Conservation (phyloP, 2,797 vertebrate genomes). For the Molothrus aeneus region DNA sequence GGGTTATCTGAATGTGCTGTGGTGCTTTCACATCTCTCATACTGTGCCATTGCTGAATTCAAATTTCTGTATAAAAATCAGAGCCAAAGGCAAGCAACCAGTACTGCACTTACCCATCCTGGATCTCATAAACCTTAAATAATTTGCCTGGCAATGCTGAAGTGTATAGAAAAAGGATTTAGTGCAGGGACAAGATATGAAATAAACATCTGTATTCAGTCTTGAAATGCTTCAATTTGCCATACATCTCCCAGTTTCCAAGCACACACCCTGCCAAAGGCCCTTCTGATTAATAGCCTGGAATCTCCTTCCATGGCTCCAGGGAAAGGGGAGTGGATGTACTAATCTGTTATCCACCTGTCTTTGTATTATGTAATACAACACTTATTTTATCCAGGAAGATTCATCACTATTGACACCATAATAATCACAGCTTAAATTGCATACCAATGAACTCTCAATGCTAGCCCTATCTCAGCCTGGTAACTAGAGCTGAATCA, state of each 20-base stretch:
- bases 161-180: constrained; percentile 1
- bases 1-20: background rate
- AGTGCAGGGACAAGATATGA: background rate
- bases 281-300: constrained; percentile 41
- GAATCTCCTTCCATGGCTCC: background rate
- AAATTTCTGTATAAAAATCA: background rate
- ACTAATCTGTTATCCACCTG: constrained; percentile 51
- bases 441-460: background rate
- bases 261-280: background rate
- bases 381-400: constrained; percentile 42
- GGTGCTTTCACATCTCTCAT: background rate
- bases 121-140: background rate
- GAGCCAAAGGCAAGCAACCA: background rate
- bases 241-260: background rate
- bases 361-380: constrained; percentile 41
- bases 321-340: background rate
- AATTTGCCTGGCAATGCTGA: constrained; percentile 4
- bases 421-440: constrained; percentile 44
- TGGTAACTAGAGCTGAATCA: background rate
- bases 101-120: background rate
- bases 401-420: constrained; percentile 25
- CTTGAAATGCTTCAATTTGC: constrained; percentile 20
- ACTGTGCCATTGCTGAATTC: background rate
- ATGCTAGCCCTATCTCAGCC: background rate
- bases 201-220: constrained; percentile 48